Base-by-base conservation (phyloP, 2,113 vertebrate species). In the Nicator chloris region DNA sequence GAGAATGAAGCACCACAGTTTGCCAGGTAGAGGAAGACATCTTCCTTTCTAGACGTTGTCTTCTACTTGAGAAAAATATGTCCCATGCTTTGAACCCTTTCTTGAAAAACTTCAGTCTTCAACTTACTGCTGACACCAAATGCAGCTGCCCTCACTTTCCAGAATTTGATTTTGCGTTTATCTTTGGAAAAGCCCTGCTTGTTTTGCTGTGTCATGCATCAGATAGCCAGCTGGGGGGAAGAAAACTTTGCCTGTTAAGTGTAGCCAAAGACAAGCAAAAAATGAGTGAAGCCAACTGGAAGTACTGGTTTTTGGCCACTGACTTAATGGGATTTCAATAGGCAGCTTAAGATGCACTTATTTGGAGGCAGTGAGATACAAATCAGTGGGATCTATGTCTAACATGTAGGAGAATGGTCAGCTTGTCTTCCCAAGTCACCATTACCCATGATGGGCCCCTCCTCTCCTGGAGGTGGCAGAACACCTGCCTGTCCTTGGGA, bases 211-310 rank as follows among this genome's bases (percentile, higher is more conserved):
- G 37, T 51, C 5, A 1, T 7, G 6, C 31, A 39, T n/a, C 31
- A 49, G 31, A 45, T 3, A 35, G 28, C 4, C 16, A 59, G 30
- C 28, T 21, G 9, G 3, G 1, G 9, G 11, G 1, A 7, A 23
- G 33, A 70, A 64, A 31, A 6, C 6, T 15, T 78, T 70, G 6
- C 21, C 50, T 68, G 28, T 75, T 63, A 91, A 78, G 13, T 33
- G 37, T 23, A 60, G 15, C 27, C 35, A 54, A 73, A 83, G 47
- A 50, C 8, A 63, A 66, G 30, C 12, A 50, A 86, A 53, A 78
- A 54, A 2, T 57, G 5, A 53, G 9, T 50, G 16, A 81, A 47
- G 33, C 44, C 53, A 87, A n/a, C 68, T 54, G 3, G 63, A 86
- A 72, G 33, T 60, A 35, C 28, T 30, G 6, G 4, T 51, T 56